phyloP scores from a whole-genome alignment of 2,797 vertebrate species.

The Valencia hispanica region DNA sequence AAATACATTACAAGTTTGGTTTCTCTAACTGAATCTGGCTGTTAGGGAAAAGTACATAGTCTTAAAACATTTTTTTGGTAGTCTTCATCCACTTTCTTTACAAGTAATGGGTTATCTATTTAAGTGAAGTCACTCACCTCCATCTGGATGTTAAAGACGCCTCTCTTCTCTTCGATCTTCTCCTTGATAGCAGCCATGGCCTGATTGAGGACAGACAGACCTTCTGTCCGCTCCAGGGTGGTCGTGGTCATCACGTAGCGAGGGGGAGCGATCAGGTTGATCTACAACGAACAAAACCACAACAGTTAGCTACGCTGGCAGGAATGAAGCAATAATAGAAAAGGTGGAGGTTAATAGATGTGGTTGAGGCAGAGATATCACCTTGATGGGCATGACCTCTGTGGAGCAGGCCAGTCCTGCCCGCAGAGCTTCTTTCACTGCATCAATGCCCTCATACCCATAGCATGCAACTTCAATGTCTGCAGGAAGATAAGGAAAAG shows the following conservation, averaged over 20 bases:
- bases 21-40: no score
- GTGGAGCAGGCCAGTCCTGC: constrained; percentile 95
- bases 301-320: accelerated
- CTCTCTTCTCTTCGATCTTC: constrained; percentile 98
- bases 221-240: constrained; percentile 97
- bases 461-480: constrained; percentile 99
- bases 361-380: constrained; percentile 38
- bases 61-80: no score
- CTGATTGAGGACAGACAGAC: constrained; percentile 96
- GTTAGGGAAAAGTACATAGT: no score
- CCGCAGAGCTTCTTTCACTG: constrained; percentile 95
- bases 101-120: no score
- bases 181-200: constrained; percentile 99
- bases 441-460: constrained; percentile 98
- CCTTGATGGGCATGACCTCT: constrained; percentile 98
- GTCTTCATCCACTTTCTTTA: background rate
- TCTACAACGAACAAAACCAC: constrained; percentile 73
- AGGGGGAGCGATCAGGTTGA: constrained; percentile 97
- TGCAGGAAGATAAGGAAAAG: constrained; percentile 47
- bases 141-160: constrained; percentile 99
- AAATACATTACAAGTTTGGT: no score
- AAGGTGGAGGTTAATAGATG: background rate
- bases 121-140: constrained; percentile 81
- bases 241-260: constrained; percentile 99
- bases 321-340: background rate